Evolutionary conservation across 1,140 invertebrate genomes (phyloP).

Genomic region (Mycetomoellerius zeteki): DNA sequence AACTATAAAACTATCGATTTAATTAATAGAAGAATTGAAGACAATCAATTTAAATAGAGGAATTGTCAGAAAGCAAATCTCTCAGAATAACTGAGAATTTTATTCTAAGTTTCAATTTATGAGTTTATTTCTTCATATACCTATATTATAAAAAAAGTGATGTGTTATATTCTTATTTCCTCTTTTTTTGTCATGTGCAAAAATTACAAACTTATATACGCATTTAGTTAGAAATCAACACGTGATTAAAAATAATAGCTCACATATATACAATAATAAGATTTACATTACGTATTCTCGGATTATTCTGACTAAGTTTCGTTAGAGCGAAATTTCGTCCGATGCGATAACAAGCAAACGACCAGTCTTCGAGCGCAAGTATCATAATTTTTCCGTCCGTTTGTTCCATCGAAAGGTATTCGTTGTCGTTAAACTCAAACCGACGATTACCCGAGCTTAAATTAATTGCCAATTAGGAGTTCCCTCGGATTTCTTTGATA

Average conservation of each 20-base stretch:
- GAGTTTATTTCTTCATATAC: not conserved
- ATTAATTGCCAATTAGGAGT: conserved; percentile 74
- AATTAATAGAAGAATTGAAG: no score
- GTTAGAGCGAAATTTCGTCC: not conserved
- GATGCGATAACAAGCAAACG: conserved; percentile 22
- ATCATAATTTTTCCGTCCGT: conserved; percentile 9
- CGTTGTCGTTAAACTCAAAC: conserved; percentile 22
- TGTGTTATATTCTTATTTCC: not conserved
- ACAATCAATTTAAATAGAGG: not conserved
- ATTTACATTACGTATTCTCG: not conserved
- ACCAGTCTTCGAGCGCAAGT: not conserved
- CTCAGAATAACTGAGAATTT: not conserved
- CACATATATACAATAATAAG: not conserved
- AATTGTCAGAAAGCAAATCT: not conserved
- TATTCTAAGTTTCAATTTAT: not conserved
- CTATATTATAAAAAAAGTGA: not conserved
- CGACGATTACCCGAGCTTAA: conserved; percentile 70
- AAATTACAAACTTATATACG: not conserved
- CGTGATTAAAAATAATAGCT: not conserved
- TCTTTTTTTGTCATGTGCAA: not conserved
- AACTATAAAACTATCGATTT: not conserved
- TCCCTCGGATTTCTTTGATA: conserved; percentile 21
- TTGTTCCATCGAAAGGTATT: conserved; percentile 3
- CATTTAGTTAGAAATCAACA: not conserved
- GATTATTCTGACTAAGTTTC: not conserved